Conservation (phyloP, 2,113 vertebrate genomes). For the Calidris pugnax region DNA sequence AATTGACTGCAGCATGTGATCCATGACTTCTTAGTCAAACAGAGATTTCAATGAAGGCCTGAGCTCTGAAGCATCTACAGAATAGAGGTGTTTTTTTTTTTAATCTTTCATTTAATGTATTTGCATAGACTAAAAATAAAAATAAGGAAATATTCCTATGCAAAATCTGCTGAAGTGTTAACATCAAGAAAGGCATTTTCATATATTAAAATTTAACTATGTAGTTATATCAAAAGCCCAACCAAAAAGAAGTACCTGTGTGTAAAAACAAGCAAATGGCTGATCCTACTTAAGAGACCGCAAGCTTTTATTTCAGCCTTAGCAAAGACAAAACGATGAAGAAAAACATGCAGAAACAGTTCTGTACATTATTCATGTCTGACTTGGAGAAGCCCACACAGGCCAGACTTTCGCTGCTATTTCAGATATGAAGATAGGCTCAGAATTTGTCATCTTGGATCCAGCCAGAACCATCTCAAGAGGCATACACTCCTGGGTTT, state of each 20-base stretch:
- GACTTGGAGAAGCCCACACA: accelerated
- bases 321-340: not conserved
- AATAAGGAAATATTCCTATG: not conserved
- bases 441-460: not conserved
- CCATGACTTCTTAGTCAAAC: not conserved
- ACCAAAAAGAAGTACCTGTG: not conserved
- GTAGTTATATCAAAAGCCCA: not conserved
- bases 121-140: not conserved
- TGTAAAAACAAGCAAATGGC: not conserved
- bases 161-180: not conserved
- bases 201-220: not conserved
- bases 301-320: not conserved
- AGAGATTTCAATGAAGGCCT: not conserved
- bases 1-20: not conserved
- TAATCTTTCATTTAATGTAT: not conserved
- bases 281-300: not conserved
- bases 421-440: not conserved
- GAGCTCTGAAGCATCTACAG: not conserved
- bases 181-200: not conserved
- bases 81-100: not conserved
- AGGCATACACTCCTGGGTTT: accelerated
- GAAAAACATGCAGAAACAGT: not conserved
- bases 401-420: not conserved
- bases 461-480: accelerated
- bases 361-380: not conserved